Base-by-base conservation (phyloP, 2,888 invertebrate species). In the Eutolmus rufibarbis region DNA sequence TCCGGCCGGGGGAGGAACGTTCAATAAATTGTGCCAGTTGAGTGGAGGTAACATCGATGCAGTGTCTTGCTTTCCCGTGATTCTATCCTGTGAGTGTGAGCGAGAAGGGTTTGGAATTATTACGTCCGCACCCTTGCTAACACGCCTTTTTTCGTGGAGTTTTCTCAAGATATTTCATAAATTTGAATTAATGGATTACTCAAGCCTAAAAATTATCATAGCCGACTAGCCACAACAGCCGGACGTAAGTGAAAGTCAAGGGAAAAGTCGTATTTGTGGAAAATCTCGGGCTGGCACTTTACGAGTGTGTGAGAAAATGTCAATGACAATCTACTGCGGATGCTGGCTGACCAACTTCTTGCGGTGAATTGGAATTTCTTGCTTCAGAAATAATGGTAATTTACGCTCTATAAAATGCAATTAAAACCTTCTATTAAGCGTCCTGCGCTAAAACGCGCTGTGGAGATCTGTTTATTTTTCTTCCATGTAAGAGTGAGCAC, bases 41-140 rank as follows among this genome's bases (percentile, higher is more conserved):
- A 82, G 79, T 57, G 74, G 82, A 82, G 74, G 87, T 87, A 82
- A 87, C 82, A 66, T 37, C 12, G 81, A 57, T 43, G 77, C 14
- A 77, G 43, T 8, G 37, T 79, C 56, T 81, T 81, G 31, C 56
- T 87, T 51, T 51, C 51, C 9, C 66, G 28, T 76, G 28, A 2
- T 56, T 14, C n/a, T 8, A n/a, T 34, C 9, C 19, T 8, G 19
- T 87, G 28, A 37, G 87, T 74, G 82, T 5, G 74, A 81, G 40
- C 14, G 74, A 51, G 46, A 81, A 19, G 34, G 34, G 23, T 34
- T 81, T 8, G 66, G 74, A 43, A 79, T 81, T 81, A 82, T 76
- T 87, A 87, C 87, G 87, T 87, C 87, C 87, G 87, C 87, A 87
- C 87, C 87, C 87, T 82, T 66, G 74, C 74, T 74, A 85, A 81